These are phyloP conservation scores for Tiliacea aurago DNA, from an alignment of 2,888 invertebrate genomes.

Conservation along the genomic window DNA sequence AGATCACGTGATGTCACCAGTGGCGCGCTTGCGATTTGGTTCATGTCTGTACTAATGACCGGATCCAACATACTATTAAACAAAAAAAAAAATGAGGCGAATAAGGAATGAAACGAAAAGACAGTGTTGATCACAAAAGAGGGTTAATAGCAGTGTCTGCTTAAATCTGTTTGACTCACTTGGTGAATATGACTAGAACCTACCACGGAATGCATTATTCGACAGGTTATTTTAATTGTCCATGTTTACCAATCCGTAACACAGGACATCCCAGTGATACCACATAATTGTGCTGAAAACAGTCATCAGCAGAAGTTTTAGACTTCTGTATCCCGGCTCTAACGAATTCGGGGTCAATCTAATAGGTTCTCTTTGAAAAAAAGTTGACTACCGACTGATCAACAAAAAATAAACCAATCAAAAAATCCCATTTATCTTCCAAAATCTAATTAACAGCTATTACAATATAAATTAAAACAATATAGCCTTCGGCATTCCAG, in stretches of 20 bases:
- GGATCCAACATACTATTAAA: no score
- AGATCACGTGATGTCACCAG: no score
- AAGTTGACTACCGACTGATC: not conserved
- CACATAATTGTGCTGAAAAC: not conserved
- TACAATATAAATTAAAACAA: constrained; percentile 63
- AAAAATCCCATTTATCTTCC: constrained; percentile 45
- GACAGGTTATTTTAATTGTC: no score
- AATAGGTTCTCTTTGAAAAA: not conserved
- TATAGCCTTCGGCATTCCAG: constrained; percentile 58
- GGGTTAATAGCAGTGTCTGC: not conserved
- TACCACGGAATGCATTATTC: not conserved
- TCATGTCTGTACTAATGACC: no score
- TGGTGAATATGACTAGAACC: not conserved
- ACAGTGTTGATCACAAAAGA: no score
- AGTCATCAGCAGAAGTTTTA: not conserved
- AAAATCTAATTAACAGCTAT: constrained; percentile 58
- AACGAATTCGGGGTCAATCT: not conserved
- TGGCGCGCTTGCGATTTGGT: no score
- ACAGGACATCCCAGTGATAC: not conserved
- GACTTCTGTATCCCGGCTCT: not conserved
- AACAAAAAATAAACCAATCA: constrained; percentile 28
- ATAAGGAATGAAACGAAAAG: no score
- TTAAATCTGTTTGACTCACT: no score
- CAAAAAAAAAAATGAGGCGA: no score
- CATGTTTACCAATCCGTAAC: no score